Evolutionary conservation across 2,113 vertebrate species (phyloP).

Genomic region (Eubucco bourcierii): DNA sequence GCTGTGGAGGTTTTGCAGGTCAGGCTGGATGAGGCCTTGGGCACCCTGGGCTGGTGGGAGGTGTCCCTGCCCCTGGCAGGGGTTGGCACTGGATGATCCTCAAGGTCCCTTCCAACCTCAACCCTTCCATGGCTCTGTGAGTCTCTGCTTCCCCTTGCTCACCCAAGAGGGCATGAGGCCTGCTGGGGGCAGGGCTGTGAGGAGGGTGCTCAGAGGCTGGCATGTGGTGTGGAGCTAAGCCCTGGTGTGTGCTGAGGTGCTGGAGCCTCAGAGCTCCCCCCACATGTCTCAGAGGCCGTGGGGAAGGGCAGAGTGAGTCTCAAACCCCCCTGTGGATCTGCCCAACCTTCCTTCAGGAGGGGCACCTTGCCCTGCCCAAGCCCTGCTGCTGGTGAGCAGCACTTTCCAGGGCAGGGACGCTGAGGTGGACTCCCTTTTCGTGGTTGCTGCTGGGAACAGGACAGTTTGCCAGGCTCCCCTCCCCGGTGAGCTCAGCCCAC

Average conservation of each 20-base stretch:
- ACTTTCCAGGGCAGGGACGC: background rate
- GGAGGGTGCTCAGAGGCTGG: background rate
- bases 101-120: no score
- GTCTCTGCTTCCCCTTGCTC: no score
- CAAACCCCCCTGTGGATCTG: fast-evolving
- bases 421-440: background rate
- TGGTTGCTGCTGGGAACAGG: background rate
- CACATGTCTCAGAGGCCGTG: fast-evolving
- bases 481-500: background rate
- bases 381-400: background rate
- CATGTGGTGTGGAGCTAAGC: background rate
- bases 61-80: no score
- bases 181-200: background rate
- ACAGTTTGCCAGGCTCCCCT: background rate
- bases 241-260: background rate
- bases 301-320: background rate
- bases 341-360: background rate
- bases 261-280: background rate
- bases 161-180: background rate
- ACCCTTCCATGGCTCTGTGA: no score
- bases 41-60: no score
- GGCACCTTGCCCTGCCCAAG: background rate
- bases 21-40: no score
- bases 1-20: no score
- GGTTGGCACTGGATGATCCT: no score